Evolutionary conservation across 1,140 invertebrate species (phyloP).

Genomic region (Mizuhopecten yessoensis): DNA sequence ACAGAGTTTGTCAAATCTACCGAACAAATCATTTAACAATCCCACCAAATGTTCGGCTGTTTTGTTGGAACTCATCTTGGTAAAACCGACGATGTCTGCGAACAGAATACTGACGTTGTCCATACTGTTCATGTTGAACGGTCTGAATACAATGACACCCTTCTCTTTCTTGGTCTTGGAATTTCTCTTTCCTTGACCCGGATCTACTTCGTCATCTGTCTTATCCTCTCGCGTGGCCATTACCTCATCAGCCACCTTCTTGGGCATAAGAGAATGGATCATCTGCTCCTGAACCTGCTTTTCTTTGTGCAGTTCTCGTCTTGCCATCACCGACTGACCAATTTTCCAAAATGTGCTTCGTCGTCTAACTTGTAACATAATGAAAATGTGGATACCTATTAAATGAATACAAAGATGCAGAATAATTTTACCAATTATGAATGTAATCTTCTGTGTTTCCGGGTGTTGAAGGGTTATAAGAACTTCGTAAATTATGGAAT

Average conservation of each 20-base stretch:
- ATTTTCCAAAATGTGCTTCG: slow-evolving; percentile 98
- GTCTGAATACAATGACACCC: slow-evolving; percentile 80
- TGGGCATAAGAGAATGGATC: slow-evolving; percentile 98
- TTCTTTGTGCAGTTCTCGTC: slow-evolving; percentile 94
- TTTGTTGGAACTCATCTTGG: slow-evolving; percentile 98
- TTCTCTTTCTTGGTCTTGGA: slow-evolving; percentile 68
- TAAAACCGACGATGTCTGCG: slow-evolving; percentile 99
- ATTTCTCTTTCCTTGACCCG: slow-evolving; percentile 64
- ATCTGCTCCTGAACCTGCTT: slow-evolving; percentile 98
- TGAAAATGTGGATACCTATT: slow-evolving; percentile 95
- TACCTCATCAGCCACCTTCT: slow-evolving; percentile 93
- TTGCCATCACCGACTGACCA: slow-evolving; percentile 93
- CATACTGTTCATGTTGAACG: slow-evolving; percentile 95
- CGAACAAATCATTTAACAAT: slow-evolving; percentile 97
- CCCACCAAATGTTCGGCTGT: slow-evolving; percentile 89
- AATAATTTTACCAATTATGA: slow-evolving; percentile 87
- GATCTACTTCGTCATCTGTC: slow-evolving; percentile 71
- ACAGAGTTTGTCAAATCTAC: slow-evolving; percentile 96
- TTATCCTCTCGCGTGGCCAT: slow-evolving; percentile 84
- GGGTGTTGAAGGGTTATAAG: slow-evolving; percentile 76
- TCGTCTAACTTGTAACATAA: slow-evolving; percentile 93
- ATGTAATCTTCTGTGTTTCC: slow-evolving; percentile 67
- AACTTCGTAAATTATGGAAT: slow-evolving; percentile 92
- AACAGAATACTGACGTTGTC: slow-evolving; percentile 93
- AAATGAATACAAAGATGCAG: slow-evolving; percentile 95